These are phyloP conservation scores for Sprattus sprattus DNA, from an alignment of 2,113 vertebrate genomes.

Conservation along the genomic window DNA sequence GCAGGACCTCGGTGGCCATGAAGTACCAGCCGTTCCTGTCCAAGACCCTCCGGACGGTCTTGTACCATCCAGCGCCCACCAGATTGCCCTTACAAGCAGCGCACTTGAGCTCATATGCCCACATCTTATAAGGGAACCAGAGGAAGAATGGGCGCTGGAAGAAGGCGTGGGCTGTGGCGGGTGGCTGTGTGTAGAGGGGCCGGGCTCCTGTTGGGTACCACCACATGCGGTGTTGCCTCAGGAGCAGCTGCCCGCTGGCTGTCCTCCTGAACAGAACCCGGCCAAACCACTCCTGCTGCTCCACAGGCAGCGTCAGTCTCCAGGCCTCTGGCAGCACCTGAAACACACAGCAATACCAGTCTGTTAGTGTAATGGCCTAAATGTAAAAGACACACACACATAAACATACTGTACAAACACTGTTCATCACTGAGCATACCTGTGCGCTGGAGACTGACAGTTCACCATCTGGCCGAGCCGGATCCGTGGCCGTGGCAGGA, in stretches of 20 bases:
- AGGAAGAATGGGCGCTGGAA: constrained; percentile 27
- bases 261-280: constrained; percentile 6
- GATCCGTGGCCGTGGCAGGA: background rate
- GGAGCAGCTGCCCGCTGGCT: background rate
- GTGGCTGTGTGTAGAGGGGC: constrained; percentile 9
- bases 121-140: constrained; percentile 29
- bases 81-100: background rate
- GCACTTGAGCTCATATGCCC: constrained; percentile 13
- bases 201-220: constrained; percentile 23
- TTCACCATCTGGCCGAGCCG: background rate
- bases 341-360: background rate
- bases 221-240: constrained; percentile 29
- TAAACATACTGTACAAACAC: background rate
- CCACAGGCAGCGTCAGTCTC: constrained; percentile 20
- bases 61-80: constrained; percentile 3
- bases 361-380: too few species aligned
- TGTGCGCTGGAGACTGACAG: background rate
- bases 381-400: background rate
- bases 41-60: constrained; percentile 27
- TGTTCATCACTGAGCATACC: background rate
- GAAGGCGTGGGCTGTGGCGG: constrained; percentile 18
- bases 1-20: constrained; percentile 33
- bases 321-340: constrained; percentile 24
- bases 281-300: constrained; percentile 32
- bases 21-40: constrained; percentile 38